Base-by-base conservation (phyloP, 92 coral and sea anemone genomes). In the Phenganax marumi region DNA sequence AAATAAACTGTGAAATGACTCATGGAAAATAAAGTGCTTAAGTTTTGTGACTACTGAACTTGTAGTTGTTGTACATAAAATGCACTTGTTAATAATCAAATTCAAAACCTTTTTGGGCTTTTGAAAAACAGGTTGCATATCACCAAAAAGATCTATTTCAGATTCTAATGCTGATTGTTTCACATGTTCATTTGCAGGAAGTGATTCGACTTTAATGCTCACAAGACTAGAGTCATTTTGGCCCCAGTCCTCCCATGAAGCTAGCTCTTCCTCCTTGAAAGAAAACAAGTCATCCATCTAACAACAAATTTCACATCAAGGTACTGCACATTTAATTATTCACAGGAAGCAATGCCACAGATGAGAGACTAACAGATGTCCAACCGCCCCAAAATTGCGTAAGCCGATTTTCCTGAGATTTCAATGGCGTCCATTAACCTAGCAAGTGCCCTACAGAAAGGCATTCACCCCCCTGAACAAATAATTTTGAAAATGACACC, bases 81-180 rank as follows among this genome's bases (percentile, higher is more conserved):
- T 33, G 43, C 5, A 33, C 43, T 33, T 1, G 43, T 7, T 13
- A 26, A 76, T 17, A 17, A 11, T 50, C 58, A 16, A 16, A 8
- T 11, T 12, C 52, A 50, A 33, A 74, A 93, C 97, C 89, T 93
- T 91, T 70, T 93, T 93, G 16, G 97, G 73, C 84, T 93, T 93
- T 88, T 91, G 91, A 73, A 93, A 93, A 56, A 93, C 97, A 24
- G 97, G 97, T 54, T 93, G 91, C 97, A 93, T 93, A 53, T 93
- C 97, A 56, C 85, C 92, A 73, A 93, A 93, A 77, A 93, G 88
- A 79, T 93, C 97, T 10, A 86, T 56, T 33, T 87, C 91, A 73
- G 81, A 85, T 50, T 56, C 73, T 50, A 54, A 61, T 23, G 73
- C 73, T 10, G 54, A 60, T 16, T 60, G 50, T 0, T 88, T 90